These are phyloP conservation scores for Bucco capensis DNA, from an alignment of 2,113 vertebrate genomes.

Conservation along the genomic window DNA sequence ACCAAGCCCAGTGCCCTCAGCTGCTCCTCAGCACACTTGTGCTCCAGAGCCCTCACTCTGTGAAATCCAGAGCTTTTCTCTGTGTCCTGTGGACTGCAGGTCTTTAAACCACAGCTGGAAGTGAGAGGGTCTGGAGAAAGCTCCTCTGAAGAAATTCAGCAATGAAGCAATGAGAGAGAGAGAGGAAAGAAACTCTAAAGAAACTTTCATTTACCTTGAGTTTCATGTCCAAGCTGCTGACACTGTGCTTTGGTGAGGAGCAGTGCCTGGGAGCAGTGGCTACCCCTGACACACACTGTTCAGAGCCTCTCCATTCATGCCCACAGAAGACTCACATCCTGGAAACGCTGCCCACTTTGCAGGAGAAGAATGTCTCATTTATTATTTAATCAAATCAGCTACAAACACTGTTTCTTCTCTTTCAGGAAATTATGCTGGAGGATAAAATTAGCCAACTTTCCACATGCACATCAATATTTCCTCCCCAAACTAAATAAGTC, in stretches of 20 bases:
- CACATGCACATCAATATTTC: not conserved
- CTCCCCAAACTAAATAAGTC: not conserved
- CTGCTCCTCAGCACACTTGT: too few species aligned
- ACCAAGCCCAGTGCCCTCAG: too few species aligned
- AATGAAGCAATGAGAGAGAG: not conserved
- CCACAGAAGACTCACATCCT: not conserved
- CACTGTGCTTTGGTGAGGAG: not conserved
- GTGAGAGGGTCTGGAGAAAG: not conserved
- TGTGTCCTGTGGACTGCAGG: not conserved
- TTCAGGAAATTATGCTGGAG: conserved; percentile 22
- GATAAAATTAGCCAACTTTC: not conserved
- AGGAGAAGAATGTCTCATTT: not conserved
- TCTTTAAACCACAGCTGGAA: not conserved
- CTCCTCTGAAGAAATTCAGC: not conserved
- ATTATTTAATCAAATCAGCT: conserved; percentile 41
- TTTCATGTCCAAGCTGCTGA: not conserved
- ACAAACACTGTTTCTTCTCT: conserved; percentile 1
- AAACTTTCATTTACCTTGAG: not conserved
- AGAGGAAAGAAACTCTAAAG: not conserved
- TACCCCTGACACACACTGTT: not conserved
- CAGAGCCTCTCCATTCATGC: not conserved
- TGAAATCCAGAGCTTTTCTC: not conserved
- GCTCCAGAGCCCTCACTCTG: too few species aligned
- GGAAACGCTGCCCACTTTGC: not conserved
- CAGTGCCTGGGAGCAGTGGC: not conserved